Evolutionary conservation across 1,140 invertebrate genomes (phyloP), one percentile per base, ranked within the genome.

Genomic region (Drosophila arawakana): DNA sequence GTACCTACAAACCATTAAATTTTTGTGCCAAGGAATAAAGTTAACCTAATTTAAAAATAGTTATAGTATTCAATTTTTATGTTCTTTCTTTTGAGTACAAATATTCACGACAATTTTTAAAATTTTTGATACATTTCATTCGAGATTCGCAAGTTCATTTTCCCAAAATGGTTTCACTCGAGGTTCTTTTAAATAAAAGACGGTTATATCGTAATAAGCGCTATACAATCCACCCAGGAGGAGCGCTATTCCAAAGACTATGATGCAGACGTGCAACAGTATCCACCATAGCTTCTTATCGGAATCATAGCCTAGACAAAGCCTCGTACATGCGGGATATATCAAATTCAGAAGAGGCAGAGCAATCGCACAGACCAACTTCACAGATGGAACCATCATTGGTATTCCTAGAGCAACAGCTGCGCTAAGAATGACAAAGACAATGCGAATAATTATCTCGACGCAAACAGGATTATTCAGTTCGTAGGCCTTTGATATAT

Each of bases 101-200:
- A 6, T 30, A 30, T 5, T 30, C 25, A 30, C 25, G 25, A 30
- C 4, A 30, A 30, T 25, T 50, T 50, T 2, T 15, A 13, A 21
- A 25, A 49, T 25, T 52, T 52, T 34, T 34, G 11, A 41, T 37
- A 9, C n/a, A 54, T 13, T 15, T 55, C 52, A 25, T 44, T 30
- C 25, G 6, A 30, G 3, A 30, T 30, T 30, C 25, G 25, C 39
- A 46, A 30, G 9, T 8, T n/a, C 18, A 9, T 30, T 34, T 5
- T 18, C 9, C 43, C 43, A 60, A 35, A 60, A 34, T 2, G n/a
- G 11, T 9, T 59, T 10, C 41, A 44, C 13, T 3, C n/a, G 7
- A 4, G 49, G 49, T 0, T 52, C n/a, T 7, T 3, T n/a, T 1
- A 43, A 7, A 47, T 60, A 60, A 4, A 35, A 60, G 8, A 60